A percentile compares a stretch with the other conserved stretches of the same genome.
These are phyloP conservation scores for Macrotis lagotis DNA, from an alignment of 2,113 vertebrate species.

Conservation along the genomic window DNA sequence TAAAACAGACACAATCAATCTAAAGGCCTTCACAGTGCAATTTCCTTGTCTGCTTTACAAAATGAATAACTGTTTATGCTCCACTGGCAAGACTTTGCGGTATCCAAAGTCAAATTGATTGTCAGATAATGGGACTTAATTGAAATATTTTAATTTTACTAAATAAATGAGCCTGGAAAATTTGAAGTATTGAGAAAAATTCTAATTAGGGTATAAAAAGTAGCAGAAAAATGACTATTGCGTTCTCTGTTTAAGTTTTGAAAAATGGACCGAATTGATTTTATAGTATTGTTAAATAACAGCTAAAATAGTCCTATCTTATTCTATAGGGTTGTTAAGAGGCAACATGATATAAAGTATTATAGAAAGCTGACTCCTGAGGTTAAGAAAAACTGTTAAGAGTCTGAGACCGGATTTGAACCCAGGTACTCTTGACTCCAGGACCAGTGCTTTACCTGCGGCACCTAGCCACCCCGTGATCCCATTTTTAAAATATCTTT, in stretches of 20 bases:
- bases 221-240: not conserved
- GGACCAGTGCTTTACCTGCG: too few relatives aligned
- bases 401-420: too few relatives aligned
- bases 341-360: not conserved
- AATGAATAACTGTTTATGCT: not conserved
- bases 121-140: not conserved
- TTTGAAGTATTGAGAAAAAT: not conserved
- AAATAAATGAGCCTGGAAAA: not conserved
- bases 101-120: not conserved
- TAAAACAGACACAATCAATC: not conserved
- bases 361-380: not conserved
- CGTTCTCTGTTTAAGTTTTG: not conserved
- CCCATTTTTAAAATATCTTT: not conserved
- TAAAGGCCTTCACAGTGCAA: not conserved
- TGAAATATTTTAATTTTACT: not conserved
- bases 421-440: too few relatives aligned
- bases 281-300: not conserved
- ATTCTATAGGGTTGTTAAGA: not conserved
- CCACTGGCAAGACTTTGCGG: not conserved
- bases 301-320: not conserved
- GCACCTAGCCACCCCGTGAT: too few relatives aligned
- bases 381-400: too few relatives aligned
- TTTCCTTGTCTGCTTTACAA: not conserved
- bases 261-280: not conserved
- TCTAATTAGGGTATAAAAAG: not conserved